Conservation (phyloP, 1,140 invertebrate species). For the Lanistes nyassanus region DNA sequence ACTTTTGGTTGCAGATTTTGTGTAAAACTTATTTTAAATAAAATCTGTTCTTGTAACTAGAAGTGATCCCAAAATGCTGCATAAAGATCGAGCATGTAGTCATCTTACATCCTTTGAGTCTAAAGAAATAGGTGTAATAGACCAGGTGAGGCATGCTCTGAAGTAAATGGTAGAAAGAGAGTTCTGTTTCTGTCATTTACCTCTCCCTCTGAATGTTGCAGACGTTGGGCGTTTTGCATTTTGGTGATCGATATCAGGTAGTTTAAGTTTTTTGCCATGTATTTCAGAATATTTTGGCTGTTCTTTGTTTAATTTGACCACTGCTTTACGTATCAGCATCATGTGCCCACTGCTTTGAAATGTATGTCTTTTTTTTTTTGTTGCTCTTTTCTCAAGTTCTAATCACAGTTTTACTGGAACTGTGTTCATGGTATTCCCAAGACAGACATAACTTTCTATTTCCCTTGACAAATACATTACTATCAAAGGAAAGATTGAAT, state of each 20-base stretch:
- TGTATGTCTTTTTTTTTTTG: constrained; percentile 14
- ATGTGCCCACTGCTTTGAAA: constrained; percentile 3
- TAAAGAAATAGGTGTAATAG: too few species aligned
- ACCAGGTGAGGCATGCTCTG: too few species aligned
- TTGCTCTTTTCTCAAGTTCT: background rate
- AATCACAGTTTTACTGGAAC: too few species aligned
- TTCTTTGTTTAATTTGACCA: background rate
- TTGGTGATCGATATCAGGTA: constrained; percentile 63
- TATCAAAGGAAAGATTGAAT: too few species aligned
- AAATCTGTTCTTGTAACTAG: background rate
- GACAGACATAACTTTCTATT: too few species aligned
- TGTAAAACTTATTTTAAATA: background rate
- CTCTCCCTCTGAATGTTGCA: constrained; percentile 40
- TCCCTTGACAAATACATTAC: too few species aligned
- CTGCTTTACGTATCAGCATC: background rate
- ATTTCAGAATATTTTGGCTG: constrained; percentile 7
- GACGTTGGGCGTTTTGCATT: constrained; percentile 62
- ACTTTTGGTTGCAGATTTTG: background rate
- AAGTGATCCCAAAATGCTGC: too few species aligned
- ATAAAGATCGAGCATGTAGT: too few species aligned
- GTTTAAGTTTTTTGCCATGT: constrained; percentile 3
- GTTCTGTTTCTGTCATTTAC: constrained; percentile 11
- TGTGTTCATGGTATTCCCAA: too few species aligned
- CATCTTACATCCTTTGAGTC: too few species aligned
- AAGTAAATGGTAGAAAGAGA: background rate